Evolutionary conservation across 2,888 invertebrate genomes (phyloP), one percentile per base, ranked within the genome.

Genomic region (Branchipolynoe longqiensis): DNA sequence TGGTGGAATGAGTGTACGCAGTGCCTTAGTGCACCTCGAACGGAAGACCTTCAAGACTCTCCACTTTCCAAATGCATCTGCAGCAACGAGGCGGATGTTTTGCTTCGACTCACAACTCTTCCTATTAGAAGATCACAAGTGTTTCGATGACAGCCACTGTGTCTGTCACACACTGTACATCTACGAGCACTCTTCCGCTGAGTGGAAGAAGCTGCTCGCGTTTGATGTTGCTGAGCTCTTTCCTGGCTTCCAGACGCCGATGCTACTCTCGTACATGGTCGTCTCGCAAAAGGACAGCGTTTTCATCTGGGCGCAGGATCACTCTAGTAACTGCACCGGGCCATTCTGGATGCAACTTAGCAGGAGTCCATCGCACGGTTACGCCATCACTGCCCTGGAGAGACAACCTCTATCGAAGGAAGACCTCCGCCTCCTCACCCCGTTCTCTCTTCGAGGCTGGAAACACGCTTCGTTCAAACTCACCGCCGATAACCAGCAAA

Each of bases 231-330:
- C 31, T 28, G 18, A 48, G 18, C 28, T 78, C 4, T 78, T 48
- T 25, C 78, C 48, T 28, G 41, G 54, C 28, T 41, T 48, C 28
- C 48, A 78, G 25, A n/a, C 4, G 38, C n/a, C 48, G 28, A 22
- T 18, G n/a, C 25, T 48, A 28, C 25, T 78, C 14, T 25, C 48
- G 14, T 78, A 48, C 48, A 78, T 28, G 1, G 78, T 78, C 1
- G n/a, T 78, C 12, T 25, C 78, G 14, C 8, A n/a, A 22, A 8
- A 54, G 1, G 78, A 54, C 8, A 18, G 48, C 18, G 48, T 18
- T 25, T 78, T 48, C 22, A 78, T 78, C 22, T 78, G 78, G 78
- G 78, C 48, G 12, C 78, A 78, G 31, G 78, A 78, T 18, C 41
- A 48, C 6, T 48, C 31, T 18, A 31, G 31, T 18, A 18, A 48